Base-by-base conservation (phyloP, 2,797 vertebrate species). In the Enteromius mattozi region DNA sequence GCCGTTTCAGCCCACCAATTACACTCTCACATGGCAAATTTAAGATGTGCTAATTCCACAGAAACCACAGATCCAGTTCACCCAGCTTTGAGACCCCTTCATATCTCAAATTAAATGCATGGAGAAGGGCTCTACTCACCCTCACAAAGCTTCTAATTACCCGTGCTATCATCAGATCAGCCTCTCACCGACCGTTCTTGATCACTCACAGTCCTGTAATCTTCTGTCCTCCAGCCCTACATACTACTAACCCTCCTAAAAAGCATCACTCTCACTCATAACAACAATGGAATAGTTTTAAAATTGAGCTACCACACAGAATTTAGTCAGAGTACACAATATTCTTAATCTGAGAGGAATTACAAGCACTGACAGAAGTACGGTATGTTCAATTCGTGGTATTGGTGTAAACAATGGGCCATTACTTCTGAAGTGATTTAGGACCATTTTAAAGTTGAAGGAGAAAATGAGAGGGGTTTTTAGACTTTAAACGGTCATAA, bases 121-220 rank as follows among this genome's bases (percentile, higher is more conserved):
- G 40, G 69, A 84, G n/a, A 79, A 82, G 45, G 77, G 69, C n/a
- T 45, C 51, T 78, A 37, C 27, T n/a, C 68, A 68, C 33, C 72
- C 45, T 30, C 24, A 37, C 35, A 45, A 30, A 78, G 81, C 56
- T 77, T 83, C 63, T 86, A 83, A 86, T 83, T 86, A 83, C 61
- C 56, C 14, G 30, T 74, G 82, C 76, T 49, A 70, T 74, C 66
- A 68, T 49, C 42, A 77, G 37, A 85, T 45, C n/a, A 19, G 69
- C 65, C 37, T 27, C 21, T 81, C 63, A 33, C 6, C 37, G 33
- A 61, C 56, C 35, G 19, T 61, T 72, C 33, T 78, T n/a, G 10
- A 77, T 82, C 40, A 30, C 78, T 79, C 12, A 40, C 40, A 72
- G 17, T 78, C 59, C 80, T 85, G 56, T 78, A 78, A 82, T 87